Evolutionary conservation across 2,797 vertebrate species (phyloP).

Genomic region (Falco concolor): DNA sequence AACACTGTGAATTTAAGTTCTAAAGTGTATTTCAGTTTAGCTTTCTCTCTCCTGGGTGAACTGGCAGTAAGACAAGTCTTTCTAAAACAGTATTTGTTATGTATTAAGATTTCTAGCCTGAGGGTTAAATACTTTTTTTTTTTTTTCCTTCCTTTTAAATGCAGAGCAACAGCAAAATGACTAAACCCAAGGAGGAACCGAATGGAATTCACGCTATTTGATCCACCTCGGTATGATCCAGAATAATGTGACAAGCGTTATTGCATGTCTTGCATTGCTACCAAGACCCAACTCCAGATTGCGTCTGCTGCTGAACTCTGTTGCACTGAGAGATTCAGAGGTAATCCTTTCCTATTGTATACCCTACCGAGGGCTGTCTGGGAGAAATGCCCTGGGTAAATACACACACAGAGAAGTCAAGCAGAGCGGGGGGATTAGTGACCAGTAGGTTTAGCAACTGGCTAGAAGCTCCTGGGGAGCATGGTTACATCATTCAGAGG

Average conservation of each 20-base stretch:
- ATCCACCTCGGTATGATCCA: neutral
- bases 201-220: neutral
- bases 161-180: neutral
- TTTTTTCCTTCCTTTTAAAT: neutral
- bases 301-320: neutral
- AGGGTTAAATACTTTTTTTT: neutral
- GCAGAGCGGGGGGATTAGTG: rapidly evolving
- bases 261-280: neutral
- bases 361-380: neutral
- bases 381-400: neutral
- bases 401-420: neutral
- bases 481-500: neutral
- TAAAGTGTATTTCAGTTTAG: neutral
- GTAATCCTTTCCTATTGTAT: neutral
- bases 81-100: neutral
- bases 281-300: neutral
- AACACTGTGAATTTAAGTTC: neutral
- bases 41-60: neutral
- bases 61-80: neutral
- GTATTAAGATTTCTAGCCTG: neutral
- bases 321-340: neutral
- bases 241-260: neutral
- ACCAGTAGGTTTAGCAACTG: neutral
- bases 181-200: neutral
- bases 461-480: neutral